These are phyloP conservation scores for Noctua janthina DNA, from an alignment of 2,888 invertebrate species.

Conservation along the genomic window DNA sequence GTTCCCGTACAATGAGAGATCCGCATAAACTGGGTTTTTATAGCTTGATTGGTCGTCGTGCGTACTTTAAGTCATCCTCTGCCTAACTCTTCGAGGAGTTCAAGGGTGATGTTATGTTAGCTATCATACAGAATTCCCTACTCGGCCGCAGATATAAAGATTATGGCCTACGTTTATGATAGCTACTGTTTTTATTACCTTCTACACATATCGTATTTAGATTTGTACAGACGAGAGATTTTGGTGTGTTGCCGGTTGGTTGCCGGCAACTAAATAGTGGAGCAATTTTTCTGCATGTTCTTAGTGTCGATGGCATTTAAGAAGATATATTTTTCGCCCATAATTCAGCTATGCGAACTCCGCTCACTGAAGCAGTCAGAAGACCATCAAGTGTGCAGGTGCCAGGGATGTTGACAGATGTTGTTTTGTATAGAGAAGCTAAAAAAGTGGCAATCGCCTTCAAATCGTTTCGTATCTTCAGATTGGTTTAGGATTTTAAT, in stretches of 20 bases:
- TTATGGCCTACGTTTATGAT: conserved; percentile 58
- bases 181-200: conserved; percentile 59
- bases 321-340: too few relatives aligned
- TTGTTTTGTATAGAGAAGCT: background rate
- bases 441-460: background rate
- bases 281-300: background rate
- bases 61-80: background rate
- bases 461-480: background rate
- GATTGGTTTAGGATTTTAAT: background rate
- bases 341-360: background rate
- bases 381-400: background rate
- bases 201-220: conserved; percentile 31
- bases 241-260: conserved; percentile 8
- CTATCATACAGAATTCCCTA: conserved; percentile 46
- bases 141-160: conserved; percentile 59
- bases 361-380: background rate
- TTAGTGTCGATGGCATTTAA: background rate
- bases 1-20: too few relatives aligned
- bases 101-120: background rate
- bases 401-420: background rate
- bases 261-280: conserved; percentile 15
- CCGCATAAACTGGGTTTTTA: too few relatives aligned
- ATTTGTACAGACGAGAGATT: conserved; percentile 21
- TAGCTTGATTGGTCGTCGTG: too few relatives aligned
- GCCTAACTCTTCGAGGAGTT: background rate